A percentile compares a stretch with the other conserved stretches of the same genome.
Evolutionary conservation across 2,797 vertebrate genomes (phyloP).

Genomic region (Lacerta agilis): DNA sequence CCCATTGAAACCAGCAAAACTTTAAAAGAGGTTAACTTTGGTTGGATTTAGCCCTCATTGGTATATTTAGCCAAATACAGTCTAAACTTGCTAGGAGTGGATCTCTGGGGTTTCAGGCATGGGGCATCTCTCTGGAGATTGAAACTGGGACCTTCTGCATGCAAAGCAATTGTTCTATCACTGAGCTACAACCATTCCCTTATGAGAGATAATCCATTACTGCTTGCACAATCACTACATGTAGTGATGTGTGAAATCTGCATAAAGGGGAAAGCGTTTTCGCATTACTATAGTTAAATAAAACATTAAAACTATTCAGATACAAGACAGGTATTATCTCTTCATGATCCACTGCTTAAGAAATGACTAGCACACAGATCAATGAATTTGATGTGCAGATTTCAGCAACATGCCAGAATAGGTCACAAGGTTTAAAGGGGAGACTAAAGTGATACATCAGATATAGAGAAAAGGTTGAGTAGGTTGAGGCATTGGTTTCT

Average conservation of each 20-base stretch:
- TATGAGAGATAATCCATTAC: not conserved
- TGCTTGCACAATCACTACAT: not conserved
- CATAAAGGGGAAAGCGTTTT: constrained; percentile 30
- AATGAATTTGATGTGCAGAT: constrained; percentile 12
- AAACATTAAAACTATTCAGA: constrained; percentile 23
- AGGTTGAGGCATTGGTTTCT: constrained; percentile 31
- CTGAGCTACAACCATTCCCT: no score
- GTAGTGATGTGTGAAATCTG: not conserved
- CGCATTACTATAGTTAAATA: constrained; percentile 31
- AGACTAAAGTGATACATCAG: not conserved
- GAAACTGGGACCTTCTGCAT: no score
- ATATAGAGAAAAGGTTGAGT: not conserved
- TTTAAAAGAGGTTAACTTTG: not conserved
- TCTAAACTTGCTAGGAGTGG: no score
- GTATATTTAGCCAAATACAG: no score
- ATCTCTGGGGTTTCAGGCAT: no score
- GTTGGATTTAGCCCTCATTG: not conserved
- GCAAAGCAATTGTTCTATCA: no score
- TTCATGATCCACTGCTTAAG: constrained; percentile 3
- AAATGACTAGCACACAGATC: constrained; percentile 31
- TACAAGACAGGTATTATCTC: constrained; percentile 22
- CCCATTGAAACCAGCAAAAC: no score
- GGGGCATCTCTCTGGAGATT: no score
- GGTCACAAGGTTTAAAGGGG: constrained; percentile 45
- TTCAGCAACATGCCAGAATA: constrained; percentile 12